phyloP scores from a whole-genome alignment of 2,888 invertebrate species.

The Perizoma flavofasciatum region DNA sequence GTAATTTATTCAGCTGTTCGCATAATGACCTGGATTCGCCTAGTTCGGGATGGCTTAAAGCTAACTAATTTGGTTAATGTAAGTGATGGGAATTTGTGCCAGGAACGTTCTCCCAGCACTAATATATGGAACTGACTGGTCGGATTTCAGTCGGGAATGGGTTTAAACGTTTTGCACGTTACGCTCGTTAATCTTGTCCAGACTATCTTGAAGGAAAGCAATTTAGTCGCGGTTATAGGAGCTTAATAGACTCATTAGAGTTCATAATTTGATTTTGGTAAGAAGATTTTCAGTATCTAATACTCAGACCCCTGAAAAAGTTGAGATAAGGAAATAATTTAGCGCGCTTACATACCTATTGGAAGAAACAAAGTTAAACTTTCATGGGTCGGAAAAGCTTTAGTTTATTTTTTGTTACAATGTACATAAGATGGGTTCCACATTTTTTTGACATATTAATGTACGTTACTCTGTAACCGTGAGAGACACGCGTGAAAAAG shows the following conservation, averaged over 20 bases:
- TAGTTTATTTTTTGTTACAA: no score
- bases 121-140: conserved; percentile 83
- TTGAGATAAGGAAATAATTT: not conserved
- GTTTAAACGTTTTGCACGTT: conserved; percentile 83
- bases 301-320: no score
- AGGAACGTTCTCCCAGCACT: conserved; percentile 75
- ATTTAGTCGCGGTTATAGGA: conserved; percentile 53
- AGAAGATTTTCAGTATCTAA: not conserved
- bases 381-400: no score
- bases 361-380: no score
- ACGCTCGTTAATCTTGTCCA: conserved; percentile 81
- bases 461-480: no score
- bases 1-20: conserved; percentile 66
- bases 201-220: conserved; percentile 72
- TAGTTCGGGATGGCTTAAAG: conserved; percentile 67
- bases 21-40: conserved; percentile 62
- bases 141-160: conserved; percentile 81
- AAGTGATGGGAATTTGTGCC: conserved; percentile 81
- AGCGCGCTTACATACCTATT: not conserved
- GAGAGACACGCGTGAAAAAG: no score
- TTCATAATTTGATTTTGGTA: conserved; percentile 25
- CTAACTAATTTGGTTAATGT: conserved; percentile 82
- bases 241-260: conserved; percentile 45
- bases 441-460: no score
- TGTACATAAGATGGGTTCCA: no score